phyloP scores from a whole-genome alignment of 2,888 invertebrate species.

The Zonitis immaculata region DNA sequence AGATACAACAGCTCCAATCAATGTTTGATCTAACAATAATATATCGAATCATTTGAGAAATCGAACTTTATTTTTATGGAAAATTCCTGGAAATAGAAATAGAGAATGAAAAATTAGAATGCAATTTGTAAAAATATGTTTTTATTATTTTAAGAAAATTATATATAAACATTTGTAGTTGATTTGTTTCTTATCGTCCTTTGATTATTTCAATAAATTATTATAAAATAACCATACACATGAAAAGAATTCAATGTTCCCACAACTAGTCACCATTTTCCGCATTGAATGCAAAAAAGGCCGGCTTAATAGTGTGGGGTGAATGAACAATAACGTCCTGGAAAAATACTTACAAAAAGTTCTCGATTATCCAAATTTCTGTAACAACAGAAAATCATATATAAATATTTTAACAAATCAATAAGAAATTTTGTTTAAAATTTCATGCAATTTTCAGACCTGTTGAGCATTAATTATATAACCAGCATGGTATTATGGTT shows the following conservation, averaged over 20 bases:
- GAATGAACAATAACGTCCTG: not conserved
- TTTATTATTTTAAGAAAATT: not conserved
- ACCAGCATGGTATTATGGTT: slow-evolving; percentile 22
- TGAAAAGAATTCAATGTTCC: slow-evolving; percentile 39
- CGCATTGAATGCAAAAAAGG: slow-evolving; percentile 33
- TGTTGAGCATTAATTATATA: slow-evolving; percentile 31
- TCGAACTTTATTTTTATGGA: too few species aligned
- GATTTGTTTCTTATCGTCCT: slow-evolving; percentile 37
- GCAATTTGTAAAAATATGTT: not conserved
- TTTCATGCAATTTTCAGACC: slow-evolving; percentile 24
- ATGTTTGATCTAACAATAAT: too few species aligned
- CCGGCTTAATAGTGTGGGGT: slow-evolving; percentile 45
- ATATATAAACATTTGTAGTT: too few species aligned
- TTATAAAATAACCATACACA: slow-evolving; percentile 38
- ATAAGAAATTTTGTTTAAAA: not conserved
- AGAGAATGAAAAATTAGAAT: not conserved
- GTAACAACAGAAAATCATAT: slow-evolving; percentile 3
- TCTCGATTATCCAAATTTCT: too few species aligned
- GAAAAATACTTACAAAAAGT: not conserved
- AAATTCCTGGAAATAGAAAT: too few species aligned
- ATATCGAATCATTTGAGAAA: too few species aligned
- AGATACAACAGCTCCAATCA: too few species aligned
- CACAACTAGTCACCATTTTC: slow-evolving; percentile 40
- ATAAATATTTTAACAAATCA: not conserved
- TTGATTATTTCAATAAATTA: slow-evolving; percentile 31